phyloP scores from a whole-genome alignment of 1,140 invertebrate genomes.

The Lasaia peninsularis region DNA sequence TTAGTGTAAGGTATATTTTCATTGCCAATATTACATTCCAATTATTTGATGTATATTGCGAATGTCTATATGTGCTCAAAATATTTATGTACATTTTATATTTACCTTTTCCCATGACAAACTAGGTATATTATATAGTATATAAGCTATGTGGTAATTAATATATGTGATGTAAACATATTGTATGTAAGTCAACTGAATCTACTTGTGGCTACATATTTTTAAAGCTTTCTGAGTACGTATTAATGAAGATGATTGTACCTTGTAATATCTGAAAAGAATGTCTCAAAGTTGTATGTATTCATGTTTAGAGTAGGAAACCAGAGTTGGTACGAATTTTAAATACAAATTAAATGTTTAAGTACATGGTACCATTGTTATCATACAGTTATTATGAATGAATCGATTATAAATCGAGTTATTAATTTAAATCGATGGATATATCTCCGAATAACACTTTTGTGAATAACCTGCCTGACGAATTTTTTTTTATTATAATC shows the following conservation, averaged over 20 bases:
- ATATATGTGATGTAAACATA: slow-evolving; percentile 1
- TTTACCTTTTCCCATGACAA: slow-evolving; percentile 30
- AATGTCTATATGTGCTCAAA: slow-evolving; percentile 27
- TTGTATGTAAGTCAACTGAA: slow-evolving; percentile 9
- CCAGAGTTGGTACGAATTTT: not conserved
- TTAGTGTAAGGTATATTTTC: slow-evolving; percentile 3
- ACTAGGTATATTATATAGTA: slow-evolving; percentile 23
- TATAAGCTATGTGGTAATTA: slow-evolving; percentile 16
- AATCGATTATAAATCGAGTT: too few species aligned
- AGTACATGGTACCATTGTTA: too few species aligned
- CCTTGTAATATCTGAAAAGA: not conserved
- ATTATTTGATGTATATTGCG: not conserved
- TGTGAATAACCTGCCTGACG: too few species aligned
- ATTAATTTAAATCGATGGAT: too few species aligned
- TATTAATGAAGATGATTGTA: not conserved
- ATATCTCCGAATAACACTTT: too few species aligned
- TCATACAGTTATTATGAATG: too few species aligned
- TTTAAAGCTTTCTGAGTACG: not conserved
- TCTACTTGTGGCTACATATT: not conserved
- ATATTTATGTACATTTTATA: slow-evolving; percentile 29
- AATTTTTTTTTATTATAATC: too few species aligned
- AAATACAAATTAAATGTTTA: not conserved
- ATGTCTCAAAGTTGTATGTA: not conserved
- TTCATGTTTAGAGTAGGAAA: not conserved
- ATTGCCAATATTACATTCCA: slow-evolving; percentile 2